Base-by-base conservation (phyloP, 2,888 invertebrate species). In the Mythimna ferrago region DNA sequence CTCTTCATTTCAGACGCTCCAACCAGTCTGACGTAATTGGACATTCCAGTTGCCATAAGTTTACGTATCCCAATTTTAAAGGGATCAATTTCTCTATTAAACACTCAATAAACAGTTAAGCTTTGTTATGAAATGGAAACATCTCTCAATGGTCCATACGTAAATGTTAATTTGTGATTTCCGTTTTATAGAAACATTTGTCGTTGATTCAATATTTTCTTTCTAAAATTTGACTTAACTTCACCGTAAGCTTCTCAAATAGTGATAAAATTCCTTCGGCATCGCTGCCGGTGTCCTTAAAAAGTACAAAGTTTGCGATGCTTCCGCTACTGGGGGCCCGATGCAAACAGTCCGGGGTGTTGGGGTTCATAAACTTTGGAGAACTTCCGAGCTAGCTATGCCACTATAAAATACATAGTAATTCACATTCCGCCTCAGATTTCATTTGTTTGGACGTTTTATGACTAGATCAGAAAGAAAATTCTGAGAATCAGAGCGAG, bases 1-100 rank as follows among this genome's bases (percentile, higher is more conserved):
- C 95, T 95, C 94, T 93, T 96, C 95, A 95, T 95, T 92, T 93
- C 91, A 92, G 90, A 85, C 89, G 86, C 89, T 89, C 81, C 87
- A 76, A 85, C 89, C 86, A 81, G 85, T 83, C 88, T 89, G 88
- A 88, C 88, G 87, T 94, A 94, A 94, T 94, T 94, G 92, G 91
- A 92, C 90, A 92, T 89, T 91, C 88, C 90, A 83, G 85, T 88
- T 89, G 87, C 88, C 86, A 86, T 86, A 85, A 88, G 88, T 86
- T 83, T 85, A 86, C 81, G 84, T 85, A 87, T 82, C 80, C 87
- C 83, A 86, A 88, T 90, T 89, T 89, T 89, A 86, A 80, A 84
- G 78, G 79, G 86, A 89, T 87, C 86, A 86, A 82, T 86, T 86
- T 76, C 81, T 84, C 76, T 76, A 85, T 86, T 83, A 76, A 76